Conservation (phyloP, 2,113 vertebrate genomes). For the Sorex fumeus region DNA sequence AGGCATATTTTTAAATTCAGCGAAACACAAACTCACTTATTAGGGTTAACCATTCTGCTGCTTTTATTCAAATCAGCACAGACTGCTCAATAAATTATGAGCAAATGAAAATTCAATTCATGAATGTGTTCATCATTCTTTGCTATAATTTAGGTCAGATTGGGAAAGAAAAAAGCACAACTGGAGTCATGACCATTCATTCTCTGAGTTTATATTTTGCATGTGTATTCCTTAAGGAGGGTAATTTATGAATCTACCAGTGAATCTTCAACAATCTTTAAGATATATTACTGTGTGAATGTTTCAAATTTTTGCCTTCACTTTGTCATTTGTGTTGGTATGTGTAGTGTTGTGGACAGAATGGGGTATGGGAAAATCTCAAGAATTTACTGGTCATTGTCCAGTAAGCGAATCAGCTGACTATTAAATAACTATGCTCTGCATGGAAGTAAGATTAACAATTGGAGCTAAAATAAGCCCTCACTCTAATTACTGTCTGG, state of each 20-base stretch:
- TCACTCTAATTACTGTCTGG: neutral
- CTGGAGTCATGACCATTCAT: neutral
- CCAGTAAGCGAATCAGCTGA: neutral
- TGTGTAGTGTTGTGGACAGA: neutral
- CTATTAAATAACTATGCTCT: neutral
- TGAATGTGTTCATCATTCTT: conserved; percentile 10
- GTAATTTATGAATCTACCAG: neutral
- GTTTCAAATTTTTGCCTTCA: neutral
- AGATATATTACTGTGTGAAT: neutral
- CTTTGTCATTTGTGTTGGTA: neutral
- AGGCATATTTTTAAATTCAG: neutral
- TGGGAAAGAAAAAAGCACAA: neutral
- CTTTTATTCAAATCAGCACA: conserved; percentile 8
- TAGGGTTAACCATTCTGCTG: neutral
- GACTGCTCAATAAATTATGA: neutral
- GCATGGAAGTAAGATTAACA: conserved; percentile 1
- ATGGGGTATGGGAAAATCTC: neutral
- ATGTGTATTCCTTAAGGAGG: neutral
- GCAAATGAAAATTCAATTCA: conserved; percentile 52
- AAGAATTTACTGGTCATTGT: neutral
- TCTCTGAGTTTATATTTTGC: neutral
- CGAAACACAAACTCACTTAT: conserved; percentile 27
- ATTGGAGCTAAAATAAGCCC: neutral
- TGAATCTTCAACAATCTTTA: neutral
- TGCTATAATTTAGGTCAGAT: conserved; percentile 8